A percentile compares a stretch with the other conserved stretches of the same genome.
Conservation (phyloP, 2,888 invertebrate species). For the Rotaria magnacalcarata region DNA sequence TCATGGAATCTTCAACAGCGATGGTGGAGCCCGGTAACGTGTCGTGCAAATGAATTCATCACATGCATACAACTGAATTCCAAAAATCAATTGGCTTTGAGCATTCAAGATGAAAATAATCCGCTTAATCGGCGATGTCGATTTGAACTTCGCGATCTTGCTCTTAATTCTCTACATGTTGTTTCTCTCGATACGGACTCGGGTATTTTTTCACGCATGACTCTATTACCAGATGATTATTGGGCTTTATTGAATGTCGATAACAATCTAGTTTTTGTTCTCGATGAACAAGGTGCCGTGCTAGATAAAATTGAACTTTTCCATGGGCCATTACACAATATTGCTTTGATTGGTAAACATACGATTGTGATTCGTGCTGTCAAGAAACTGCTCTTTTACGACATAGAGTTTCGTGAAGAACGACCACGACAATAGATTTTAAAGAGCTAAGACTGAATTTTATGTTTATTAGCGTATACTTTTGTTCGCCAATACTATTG, state of each 20-base stretch:
- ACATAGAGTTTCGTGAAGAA: neutral
- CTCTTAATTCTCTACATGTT: neutral
- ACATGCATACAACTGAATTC: neutral
- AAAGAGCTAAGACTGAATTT: too few species aligned
- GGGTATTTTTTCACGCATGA: neutral
- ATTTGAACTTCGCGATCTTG: neutral
- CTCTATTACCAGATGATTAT: too few species aligned
- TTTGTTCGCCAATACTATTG: too few species aligned
- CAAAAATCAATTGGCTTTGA: neutral
- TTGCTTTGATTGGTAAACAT: neutral
- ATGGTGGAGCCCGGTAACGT: too few species aligned
- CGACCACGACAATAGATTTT: too few species aligned
- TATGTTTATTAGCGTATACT: too few species aligned
- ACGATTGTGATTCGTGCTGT: neutral
- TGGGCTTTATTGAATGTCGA: too few species aligned
- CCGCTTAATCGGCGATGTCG: neutral
- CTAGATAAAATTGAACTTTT: neutral
- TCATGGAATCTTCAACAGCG: too few species aligned
- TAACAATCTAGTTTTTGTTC: too few species aligned
- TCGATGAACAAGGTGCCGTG: too few species aligned
- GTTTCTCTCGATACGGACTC: neutral
- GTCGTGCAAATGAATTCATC: neutral
- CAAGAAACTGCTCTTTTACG: neutral
- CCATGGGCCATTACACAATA: neutral
- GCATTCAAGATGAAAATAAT: conserved; percentile 19